Evolutionary conservation across 2,797 vertebrate genomes (phyloP), one percentile per base, ranked within the genome.

Genomic region (Parauchenoglanis punctatus): DNA sequence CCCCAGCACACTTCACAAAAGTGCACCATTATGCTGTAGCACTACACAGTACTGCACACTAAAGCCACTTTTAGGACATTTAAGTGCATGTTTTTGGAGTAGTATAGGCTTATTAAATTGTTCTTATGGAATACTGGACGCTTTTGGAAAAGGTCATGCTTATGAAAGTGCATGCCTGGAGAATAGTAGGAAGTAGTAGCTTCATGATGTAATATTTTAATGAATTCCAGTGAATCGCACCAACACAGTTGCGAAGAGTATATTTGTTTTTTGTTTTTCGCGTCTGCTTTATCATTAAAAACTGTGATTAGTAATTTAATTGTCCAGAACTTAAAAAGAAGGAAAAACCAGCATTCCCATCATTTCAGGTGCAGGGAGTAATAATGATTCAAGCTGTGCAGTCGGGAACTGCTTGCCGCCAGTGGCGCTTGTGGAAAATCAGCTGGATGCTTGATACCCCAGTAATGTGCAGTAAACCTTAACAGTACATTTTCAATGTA

Each of bases 11-110:
- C 73, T 17, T 80, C 56, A 84, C 17, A 68, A 84, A 17, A 76
- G 87, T 91, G 89, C 87, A 76, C 54, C 61, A 1, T 81, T 80
- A 12, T 8, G 23, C 59, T 23, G 12, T 46, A 17, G 10, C 54
- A 78, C 28, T 78, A 31, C n/a, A 20, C 20, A 44, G 58, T 44
- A 81, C 35, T 63, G 6, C 56, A 63, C 58, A n/a, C 35, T 81
- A 46, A 61, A 81, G 23, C 23, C 59, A 58, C 59, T 82, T 25
- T 54, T 46, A 82, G 40, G 40, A 49, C 35, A 63, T 65, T 82
- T 63, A 82, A n/a, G 15, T 49, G 40, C 59, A 65, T 63, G 23
- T 17, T 63, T 59, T 17, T 28, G 31, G 7, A 65, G 40, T 63
- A 49, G 15, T 46, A 18, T 25, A 28, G 80, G 40, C 40, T 82